Percentiles rank a stretch among this genome's conserved stretches.
Evolutionary conservation across 2,797 vertebrate species (phyloP).

Genomic region (Miichthys miiuy): DNA sequence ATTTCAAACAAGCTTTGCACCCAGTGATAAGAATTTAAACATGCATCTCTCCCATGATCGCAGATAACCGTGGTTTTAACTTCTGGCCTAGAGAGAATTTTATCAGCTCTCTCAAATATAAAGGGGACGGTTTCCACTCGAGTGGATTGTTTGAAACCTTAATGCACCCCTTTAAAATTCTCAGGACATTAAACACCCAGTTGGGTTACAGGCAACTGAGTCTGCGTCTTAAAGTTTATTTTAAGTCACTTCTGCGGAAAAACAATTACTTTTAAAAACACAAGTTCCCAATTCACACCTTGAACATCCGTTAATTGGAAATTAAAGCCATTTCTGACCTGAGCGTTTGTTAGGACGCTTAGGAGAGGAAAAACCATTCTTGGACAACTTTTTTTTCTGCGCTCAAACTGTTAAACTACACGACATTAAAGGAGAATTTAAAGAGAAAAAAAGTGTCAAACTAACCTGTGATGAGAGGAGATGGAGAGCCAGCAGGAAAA

Average conservation of each 20-base stretch:
- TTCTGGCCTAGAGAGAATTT: fast-evolving
- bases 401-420: not conserved
- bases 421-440: not conserved
- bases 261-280: no score
- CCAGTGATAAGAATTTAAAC: no score
- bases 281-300: no score
- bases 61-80: no score
- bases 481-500: slow-evolving; percentile 66
- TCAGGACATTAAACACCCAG: not conserved
- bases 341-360: not conserved
- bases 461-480: slow-evolving; percentile 61
- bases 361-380: not conserved
- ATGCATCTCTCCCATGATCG: no score
- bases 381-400: not conserved
- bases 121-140: no score
- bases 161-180: not conserved
- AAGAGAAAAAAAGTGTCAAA: not conserved
- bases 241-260: not conserved
- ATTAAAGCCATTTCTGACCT: not conserved
- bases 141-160: not conserved
- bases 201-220: not conserved
- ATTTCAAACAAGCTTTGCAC: no score
- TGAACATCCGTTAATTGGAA: not conserved
- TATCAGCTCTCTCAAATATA: not conserved
- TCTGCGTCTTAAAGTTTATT: not conserved